These are phyloP conservation scores for Glyphotaelius pellucidus DNA, from an alignment of 2,888 invertebrate genomes.

Conservation along the genomic window DNA sequence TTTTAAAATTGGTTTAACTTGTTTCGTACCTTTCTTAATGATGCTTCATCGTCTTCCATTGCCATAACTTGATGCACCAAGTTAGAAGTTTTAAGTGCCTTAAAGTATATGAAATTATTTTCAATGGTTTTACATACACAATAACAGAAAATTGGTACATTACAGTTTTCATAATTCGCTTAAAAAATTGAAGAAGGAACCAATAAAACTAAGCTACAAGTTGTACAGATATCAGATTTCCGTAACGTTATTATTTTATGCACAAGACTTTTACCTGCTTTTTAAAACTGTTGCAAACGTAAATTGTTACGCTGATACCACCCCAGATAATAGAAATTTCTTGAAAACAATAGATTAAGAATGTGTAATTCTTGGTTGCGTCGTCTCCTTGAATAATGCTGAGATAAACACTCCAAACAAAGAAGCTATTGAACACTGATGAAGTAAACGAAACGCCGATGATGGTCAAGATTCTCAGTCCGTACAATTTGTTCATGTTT, in stretches of 20 bases:
- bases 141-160: too few relatives aligned
- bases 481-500: conserved; percentile 19
- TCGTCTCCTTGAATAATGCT: background rate
- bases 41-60: background rate
- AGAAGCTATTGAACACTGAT: background rate
- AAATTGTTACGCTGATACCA: background rate
- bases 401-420: background rate
- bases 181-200: background rate
- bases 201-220: background rate
- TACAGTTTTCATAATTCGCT: too few relatives aligned
- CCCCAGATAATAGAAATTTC: background rate
- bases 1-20: too few relatives aligned
- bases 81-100: background rate
- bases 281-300: background rate
- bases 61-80: background rate
- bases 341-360: background rate
- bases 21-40: background rate
- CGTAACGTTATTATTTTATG: background rate
- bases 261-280: background rate
- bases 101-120: background rate
- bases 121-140: background rate
- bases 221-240: background rate
- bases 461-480: conserved; percentile 19
- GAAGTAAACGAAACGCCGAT: background rate
- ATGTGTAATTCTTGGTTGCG: background rate